Base-by-base conservation (phyloP, 2,888 invertebrate genomes). In the Peribatodes rhomboidaria region DNA sequence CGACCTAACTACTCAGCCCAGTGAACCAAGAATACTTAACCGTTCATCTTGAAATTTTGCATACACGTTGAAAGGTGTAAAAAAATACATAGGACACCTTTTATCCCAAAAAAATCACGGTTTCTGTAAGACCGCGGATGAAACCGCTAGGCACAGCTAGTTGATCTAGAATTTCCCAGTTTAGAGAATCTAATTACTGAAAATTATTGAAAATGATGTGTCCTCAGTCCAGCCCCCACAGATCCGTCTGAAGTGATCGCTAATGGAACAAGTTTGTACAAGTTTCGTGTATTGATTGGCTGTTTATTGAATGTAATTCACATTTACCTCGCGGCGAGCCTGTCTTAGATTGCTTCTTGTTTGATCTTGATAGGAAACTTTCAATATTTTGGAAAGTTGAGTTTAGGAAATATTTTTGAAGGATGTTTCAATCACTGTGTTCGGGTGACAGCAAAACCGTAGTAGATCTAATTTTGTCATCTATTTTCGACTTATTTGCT, bases 251-350 rank as follows among this genome's bases (percentile, higher is more conserved):
- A 72, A 72, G 65, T 70, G 64, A 58, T 61, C 59, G 41, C 65
- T 70, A 69, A 72, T 72, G 63, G 62, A 55, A 60, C 63, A 70
- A 72, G 69, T 69, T 72, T 61, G 56, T 47, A 39, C 65, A 68
- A 72, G 68, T 70, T 71, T 62, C 61, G 65, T 37, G 53, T 67
- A 68, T 72, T 67, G 72, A 70, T 69, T 72, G 63, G 59, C 56
- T 65, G 57, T 59, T 67, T 63, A 69, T 72, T 67, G 67, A 68
- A 70, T 70, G 67, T 67, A 49, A 64, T 55, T 61, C 63, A 31
- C 58, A 55, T 68, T 67, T 65, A 55, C 61, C 52, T 46, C 56
- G 33, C 16, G 27, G 56, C 42, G 22, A 50, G 2, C 16, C 41
- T 50, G 58, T 27, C 54, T 61, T 42, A 31, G 52, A 57, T 46